These are phyloP conservation scores for Agrochola circellaris DNA, from an alignment of 2,888 invertebrate species.

Conservation along the genomic window DNA sequence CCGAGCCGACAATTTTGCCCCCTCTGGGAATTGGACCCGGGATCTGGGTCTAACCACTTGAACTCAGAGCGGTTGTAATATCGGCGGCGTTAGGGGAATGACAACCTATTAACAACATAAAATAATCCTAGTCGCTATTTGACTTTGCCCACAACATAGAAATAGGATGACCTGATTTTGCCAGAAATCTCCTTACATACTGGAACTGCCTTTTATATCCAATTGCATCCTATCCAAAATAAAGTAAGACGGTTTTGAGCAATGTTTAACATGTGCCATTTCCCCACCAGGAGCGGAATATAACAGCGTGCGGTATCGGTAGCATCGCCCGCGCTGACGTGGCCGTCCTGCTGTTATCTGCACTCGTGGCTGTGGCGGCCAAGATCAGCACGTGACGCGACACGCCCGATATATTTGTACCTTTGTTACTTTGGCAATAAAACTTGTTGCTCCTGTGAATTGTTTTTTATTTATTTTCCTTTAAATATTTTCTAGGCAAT, in stretches of 20 bases:
- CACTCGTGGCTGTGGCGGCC: conserved; percentile 62
- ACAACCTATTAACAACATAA: not conserved
- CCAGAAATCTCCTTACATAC: not conserved
- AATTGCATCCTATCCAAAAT: not conserved
- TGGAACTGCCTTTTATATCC: not conserved
- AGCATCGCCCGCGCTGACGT: conserved; percentile 73
- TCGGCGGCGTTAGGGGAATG: too few relatives aligned
- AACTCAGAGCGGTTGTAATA: too few relatives aligned
- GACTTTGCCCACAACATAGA: not conserved
- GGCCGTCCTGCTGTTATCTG: conserved; percentile 68
- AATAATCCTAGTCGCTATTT: not conserved
- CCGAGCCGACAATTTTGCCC: too few relatives aligned
- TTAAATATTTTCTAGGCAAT: not conserved
- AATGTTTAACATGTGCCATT: not conserved
- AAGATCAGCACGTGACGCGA: conserved; percentile 50
- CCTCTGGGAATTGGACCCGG: too few relatives aligned
- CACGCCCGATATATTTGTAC: conserved; percentile 79
- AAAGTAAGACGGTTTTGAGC: not conserved
- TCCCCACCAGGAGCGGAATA: conserved; percentile 81
- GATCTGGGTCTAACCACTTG: too few relatives aligned
- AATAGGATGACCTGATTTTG: not conserved
- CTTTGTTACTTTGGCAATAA: conserved; percentile 87
- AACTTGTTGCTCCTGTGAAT: conserved; percentile 80
- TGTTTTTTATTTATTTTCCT: conserved; percentile 25
- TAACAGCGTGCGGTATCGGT: conserved; percentile 83